Base-by-base conservation (phyloP, 2,113 vertebrate species). In the Solenodon paradoxus region DNA sequence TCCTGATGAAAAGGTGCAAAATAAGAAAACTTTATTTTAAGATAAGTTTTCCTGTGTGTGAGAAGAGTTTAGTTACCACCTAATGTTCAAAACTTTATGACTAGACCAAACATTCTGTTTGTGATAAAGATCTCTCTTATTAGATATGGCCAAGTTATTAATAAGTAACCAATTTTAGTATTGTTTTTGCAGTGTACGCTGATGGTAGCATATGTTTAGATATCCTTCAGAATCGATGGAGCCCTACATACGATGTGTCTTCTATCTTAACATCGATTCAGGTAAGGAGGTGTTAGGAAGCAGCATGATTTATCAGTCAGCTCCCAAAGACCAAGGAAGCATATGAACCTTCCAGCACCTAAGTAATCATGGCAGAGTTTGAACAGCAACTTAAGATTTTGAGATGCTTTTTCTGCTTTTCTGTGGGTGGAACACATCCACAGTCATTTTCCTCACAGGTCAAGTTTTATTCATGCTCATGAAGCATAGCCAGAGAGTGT, bases 141-240 rank as follows among this genome's bases (percentile, higher is more conserved):
- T 61, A 82, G 47, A 9, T 69, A 28, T 75, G 80, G 72, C 35
- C 59, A 22, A 61, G 72, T 88, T n/a, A n/a, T n/a, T 28, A 88
- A 88, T 78, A 80, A 88, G 77, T 95, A 42, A 98, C 22, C 71
- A 40, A 1, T 82, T 7, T 26, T 69, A 96, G 0, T 97, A 78
- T 96, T 98, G 61, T 97, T 9, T 97, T 98, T 97, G 8, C 98
- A 99, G 99, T 99, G 97, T 99, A 99, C 93, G 99, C 99, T 79
- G 99, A 99, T 98, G 99, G 99, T 91, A 99, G 99, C 98, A 99
- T 99, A 99, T 99, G 99, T 99, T 99, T 99, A 99, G 99, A 99
- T 98, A 99, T 99, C 95, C 99, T 99, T 97, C 99, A 99, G 98
- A 99, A 99, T 97, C 99, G 99, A 96, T 99, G 99, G 99, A 99